Evolutionary conservation across 2,113 vertebrate species (phyloP), one percentile per base, ranked within the genome.

Genomic region (Manacus vitellinus): DNA sequence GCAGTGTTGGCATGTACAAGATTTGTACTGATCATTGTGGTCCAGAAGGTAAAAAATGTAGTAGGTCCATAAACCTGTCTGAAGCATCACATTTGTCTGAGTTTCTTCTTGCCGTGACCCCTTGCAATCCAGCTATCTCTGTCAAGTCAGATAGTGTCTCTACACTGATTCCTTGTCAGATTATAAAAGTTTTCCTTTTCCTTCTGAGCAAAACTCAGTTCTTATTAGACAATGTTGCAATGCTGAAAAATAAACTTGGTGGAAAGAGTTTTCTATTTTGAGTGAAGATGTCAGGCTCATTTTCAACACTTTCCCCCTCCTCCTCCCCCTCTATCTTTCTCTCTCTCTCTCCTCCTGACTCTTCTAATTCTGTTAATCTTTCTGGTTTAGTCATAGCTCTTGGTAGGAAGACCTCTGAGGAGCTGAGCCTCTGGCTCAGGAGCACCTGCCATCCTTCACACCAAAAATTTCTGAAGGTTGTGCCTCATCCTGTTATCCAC

Each of bases 241-340:
- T 94, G 84, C 55, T 54, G 81, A 47, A 94, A 55, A 66, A 51
- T 33, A 5, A 28, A 70, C 10, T 62, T 80, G 79, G 80, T 39
- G 58, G 77, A 25, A 88, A 78, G 31, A 30, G 22, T 59, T 88
- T 97, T 96, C 54, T 93, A 14, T 80, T 96, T 86, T 51, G 31
- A 65, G 27, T 33, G 31, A 75, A 58, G 37, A 91, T 46, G 51
- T 92, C 56, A 95, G 78, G 39, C 54, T 94, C 10, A 37, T 87
- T 96, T 96, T 93, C 70, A 96, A 54, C 18, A 49, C 63, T 24
- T 23, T 3, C 12, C 17, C 9, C 9, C 17, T 25, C 10, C 12
- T 80, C 70, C 37, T 65, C 43, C 68, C 62, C 66, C 31, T 85
- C 39, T 85, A 15, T 24, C 25, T 28, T 19, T 37, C 27, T 46